Conservation (phyloP, 2,113 vertebrate genomes). For the Rhinoptilus africanus region DNA sequence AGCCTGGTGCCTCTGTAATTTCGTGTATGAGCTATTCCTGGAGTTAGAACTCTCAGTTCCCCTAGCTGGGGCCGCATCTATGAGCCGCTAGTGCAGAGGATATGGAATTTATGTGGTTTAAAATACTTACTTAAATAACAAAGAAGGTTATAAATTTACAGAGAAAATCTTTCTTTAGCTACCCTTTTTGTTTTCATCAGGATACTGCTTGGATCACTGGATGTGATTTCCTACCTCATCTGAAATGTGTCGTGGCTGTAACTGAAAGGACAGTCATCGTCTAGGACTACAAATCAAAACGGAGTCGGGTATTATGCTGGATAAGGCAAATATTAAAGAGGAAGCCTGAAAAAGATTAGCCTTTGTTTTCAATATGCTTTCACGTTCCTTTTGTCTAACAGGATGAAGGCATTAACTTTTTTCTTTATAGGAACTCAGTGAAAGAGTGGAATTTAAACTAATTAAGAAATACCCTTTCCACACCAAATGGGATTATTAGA, state of each 20-base stretch:
- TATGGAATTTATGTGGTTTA: not conserved
- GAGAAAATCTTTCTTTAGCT: not conserved
- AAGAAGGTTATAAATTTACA: not conserved
- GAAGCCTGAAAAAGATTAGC: not conserved
- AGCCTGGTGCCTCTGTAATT: not conserved
- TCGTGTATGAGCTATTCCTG: not conserved
- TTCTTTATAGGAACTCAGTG: not conserved
- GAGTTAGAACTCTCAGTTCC: not conserved
- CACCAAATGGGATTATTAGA: not conserved
- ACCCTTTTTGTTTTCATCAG: constrained; percentile 45
- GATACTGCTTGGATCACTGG: constrained; percentile 73
- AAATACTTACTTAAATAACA: not conserved
- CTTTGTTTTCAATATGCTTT: not conserved
- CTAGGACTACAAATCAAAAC: constrained; percentile 77
- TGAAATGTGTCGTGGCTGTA: constrained; percentile 68
- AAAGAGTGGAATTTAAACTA: not conserved
- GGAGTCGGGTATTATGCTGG: constrained; percentile 54
- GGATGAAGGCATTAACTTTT: not conserved
- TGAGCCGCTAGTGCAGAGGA: not conserved
- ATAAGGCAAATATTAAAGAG: not conserved
- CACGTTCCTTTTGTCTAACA: not conserved
- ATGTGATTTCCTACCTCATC: constrained; percentile 72
- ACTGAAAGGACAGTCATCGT: constrained; percentile 73
- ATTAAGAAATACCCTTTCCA: not conserved
- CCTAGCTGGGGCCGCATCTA: not conserved